phyloP scores from a whole-genome alignment of 2,888 invertebrate species.

The Nomada fucata region DNA sequence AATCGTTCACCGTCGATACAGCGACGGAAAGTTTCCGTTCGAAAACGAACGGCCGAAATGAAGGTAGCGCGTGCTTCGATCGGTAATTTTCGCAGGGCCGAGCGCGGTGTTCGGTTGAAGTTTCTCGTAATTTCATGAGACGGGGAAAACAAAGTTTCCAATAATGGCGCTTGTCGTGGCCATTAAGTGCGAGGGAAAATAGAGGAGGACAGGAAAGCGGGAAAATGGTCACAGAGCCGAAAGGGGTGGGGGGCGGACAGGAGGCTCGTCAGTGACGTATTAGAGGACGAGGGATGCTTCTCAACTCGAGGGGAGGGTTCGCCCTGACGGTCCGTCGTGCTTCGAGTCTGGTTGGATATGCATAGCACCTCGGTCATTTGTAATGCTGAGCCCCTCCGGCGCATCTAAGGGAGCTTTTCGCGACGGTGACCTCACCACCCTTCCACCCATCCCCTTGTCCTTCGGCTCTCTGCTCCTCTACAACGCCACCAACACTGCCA shows the following conservation, averaged over 20 bases:
- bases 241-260: slow-evolving; percentile 10
- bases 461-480: not conserved
- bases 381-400: slow-evolving; percentile 77
- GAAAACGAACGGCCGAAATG: slow-evolving; percentile 3
- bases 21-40: not conserved
- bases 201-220: not conserved
- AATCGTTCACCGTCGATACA: not conserved
- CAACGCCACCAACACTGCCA: slow-evolving; percentile 37
- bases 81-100: not conserved
- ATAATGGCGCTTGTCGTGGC: slow-evolving; percentile 54
- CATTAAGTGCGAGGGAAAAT: slow-evolving; percentile 28
- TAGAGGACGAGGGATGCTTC: slow-evolving; percentile 57
- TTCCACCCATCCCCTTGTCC: slow-evolving; percentile 10
- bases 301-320: slow-evolving; percentile 18
- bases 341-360: slow-evolving; percentile 77
- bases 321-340: slow-evolving; percentile 7
- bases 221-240: slow-evolving; percentile 23
- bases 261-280: slow-evolving; percentile 62
- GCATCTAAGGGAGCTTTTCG: slow-evolving; percentile 73
- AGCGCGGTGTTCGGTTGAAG: slow-evolving; percentile 3
- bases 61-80: not conserved
- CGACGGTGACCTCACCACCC: slow-evolving; percentile 60
- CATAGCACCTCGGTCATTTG: slow-evolving; percentile 80
- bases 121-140: slow-evolving; percentile 24
- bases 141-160: slow-evolving; percentile 57